Percentiles rank a stretch among this genome's conserved stretches.
phyloP scores from a whole-genome alignment of 2,888 invertebrate species.

The Lobophora halterata region DNA sequence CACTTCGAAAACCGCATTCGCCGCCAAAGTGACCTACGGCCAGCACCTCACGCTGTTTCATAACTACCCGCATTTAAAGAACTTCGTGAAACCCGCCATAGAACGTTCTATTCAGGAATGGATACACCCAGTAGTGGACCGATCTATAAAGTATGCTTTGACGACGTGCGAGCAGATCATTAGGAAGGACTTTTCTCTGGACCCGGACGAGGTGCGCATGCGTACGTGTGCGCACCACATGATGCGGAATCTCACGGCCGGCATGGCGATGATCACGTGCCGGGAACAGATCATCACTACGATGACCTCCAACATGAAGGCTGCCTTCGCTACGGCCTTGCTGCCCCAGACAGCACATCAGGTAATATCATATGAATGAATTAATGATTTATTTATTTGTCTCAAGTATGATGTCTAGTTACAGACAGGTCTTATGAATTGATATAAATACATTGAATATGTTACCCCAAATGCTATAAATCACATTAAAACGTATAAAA shows the following conservation, averaged over 20 bases:
- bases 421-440: too few relatives aligned
- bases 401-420: too few relatives aligned
- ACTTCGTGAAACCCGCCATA: conserved; percentile 92
- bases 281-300: conserved; percentile 95
- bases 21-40: conserved; percentile 90
- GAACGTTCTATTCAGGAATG: conserved; percentile 98
- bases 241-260: conserved; percentile 97
- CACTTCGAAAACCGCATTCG: conserved; percentile 86
- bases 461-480: too few relatives aligned
- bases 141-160: conserved; percentile 97
- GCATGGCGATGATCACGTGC: conserved; percentile 99
- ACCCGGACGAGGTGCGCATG: conserved; percentile 96
- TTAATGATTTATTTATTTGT: too few relatives aligned
- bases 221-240: conserved; percentile 96
- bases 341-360: conserved; percentile 83
- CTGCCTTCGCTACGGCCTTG: conserved; percentile 87
- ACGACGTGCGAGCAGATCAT: conserved; percentile 98
- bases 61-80: conserved; percentile 93
- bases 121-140: conserved; percentile 96
- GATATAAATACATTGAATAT: too few relatives aligned
- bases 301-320: conserved; percentile 93
- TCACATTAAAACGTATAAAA: too few relatives aligned
- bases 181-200: conserved; percentile 97
- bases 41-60: conserved; percentile 90
- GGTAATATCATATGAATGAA: conserved; percentile 46